phyloP scores from a whole-genome alignment of 2,888 invertebrate species.

The Ormia ochracea region DNA sequence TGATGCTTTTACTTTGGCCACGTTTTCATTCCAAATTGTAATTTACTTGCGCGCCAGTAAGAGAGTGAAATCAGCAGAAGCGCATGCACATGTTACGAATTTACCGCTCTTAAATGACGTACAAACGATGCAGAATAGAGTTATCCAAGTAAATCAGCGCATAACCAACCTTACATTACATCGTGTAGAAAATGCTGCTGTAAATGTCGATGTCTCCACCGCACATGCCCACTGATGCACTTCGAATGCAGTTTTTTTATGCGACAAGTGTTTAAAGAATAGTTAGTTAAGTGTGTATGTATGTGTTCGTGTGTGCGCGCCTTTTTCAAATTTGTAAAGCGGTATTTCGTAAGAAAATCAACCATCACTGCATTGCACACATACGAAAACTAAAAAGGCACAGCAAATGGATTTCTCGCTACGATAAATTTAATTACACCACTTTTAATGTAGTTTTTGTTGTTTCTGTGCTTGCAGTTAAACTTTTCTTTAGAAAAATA shows the following conservation, averaged over 20 bases:
- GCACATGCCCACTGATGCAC: slow-evolving; percentile 38
- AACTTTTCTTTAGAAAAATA: slow-evolving; percentile 27
- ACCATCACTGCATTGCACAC: slow-evolving; percentile 28
- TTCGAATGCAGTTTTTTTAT: slow-evolving; percentile 29
- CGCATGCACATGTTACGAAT: slow-evolving; percentile 54
- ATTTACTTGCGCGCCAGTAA: not conserved
- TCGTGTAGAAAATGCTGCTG: slow-evolving; percentile 9
- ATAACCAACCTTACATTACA: slow-evolving; percentile 51
- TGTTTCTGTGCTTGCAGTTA: not conserved
- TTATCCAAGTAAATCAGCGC: slow-evolving; percentile 63
- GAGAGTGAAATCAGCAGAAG: not conserved
- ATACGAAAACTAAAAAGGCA: slow-evolving; percentile 18
- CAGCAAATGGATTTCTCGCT: slow-evolving; percentile 62
- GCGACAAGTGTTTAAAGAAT: slow-evolving; percentile 60
- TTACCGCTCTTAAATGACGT: slow-evolving; percentile 35
- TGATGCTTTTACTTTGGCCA: slow-evolving; percentile 9
- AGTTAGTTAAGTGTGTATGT: slow-evolving; percentile 8
- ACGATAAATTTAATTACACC: slow-evolving; percentile 65
- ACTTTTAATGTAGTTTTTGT: slow-evolving; percentile 57
- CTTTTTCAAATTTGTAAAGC: slow-evolving; percentile 23
- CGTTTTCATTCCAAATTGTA: not conserved
- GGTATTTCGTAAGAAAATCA: slow-evolving; percentile 58
- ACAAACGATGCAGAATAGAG: slow-evolving; percentile 42
- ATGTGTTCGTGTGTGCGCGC: not conserved
- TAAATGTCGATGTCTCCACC: not conserved